Evolutionary conservation across 1,140 invertebrate species (phyloP).

Genomic region (Micrasema minimum): DNA sequence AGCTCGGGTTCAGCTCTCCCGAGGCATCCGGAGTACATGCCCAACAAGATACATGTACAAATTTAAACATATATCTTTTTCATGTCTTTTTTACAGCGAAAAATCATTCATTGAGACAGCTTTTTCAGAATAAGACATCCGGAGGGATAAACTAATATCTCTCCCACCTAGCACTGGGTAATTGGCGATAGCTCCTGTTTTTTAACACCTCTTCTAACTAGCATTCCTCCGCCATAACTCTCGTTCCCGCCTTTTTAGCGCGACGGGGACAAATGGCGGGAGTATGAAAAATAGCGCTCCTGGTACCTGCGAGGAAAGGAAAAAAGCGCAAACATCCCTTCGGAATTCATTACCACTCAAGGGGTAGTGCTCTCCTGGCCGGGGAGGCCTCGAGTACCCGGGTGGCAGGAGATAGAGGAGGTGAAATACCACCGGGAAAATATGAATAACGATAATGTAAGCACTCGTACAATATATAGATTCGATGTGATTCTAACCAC

Average conservation of each 20-base stretch:
- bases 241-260: conserved; percentile 43
- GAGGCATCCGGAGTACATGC: too few species aligned
- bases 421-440: background rate
- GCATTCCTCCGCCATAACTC: conserved; percentile 5
- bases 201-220: conserved; percentile 47
- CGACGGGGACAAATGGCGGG: conserved; percentile 49
- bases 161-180: conserved; percentile 46
- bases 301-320: conserved; percentile 36
- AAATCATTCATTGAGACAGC: too few species aligned
- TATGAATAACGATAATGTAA: too few species aligned
- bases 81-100: too few species aligned
- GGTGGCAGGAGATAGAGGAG: conserved; percentile 10
- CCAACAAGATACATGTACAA: too few species aligned
- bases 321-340: conserved; percentile 36
- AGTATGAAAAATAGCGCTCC: conserved; percentile 53
- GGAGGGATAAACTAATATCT: too few species aligned
- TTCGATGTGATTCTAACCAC: background rate
- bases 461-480: too few species aligned
- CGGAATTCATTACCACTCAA: conserved; percentile 35
- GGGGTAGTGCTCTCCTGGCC: conserved; percentile 13
- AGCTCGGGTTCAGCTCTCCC: too few species aligned
- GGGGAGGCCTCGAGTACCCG: background rate
- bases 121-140: too few species aligned
- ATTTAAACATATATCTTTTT: too few species aligned
- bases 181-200: conserved; percentile 52